phyloP scores from a whole-genome alignment of 2,888 invertebrate genomes.

The Cryptocheilus praepositus region DNA sequence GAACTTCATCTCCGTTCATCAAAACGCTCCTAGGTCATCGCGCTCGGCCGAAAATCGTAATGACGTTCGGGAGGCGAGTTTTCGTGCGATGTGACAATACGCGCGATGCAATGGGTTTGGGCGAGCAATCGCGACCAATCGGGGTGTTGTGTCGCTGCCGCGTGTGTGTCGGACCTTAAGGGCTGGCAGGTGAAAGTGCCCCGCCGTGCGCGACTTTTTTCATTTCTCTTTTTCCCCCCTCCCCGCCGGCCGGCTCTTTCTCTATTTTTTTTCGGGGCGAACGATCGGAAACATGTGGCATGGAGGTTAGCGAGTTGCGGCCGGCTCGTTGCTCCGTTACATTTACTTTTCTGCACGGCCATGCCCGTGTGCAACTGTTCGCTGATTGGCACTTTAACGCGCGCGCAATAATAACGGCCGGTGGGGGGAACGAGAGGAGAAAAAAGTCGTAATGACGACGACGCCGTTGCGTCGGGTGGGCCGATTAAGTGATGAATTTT shows the following conservation, averaged over 20 bases:
- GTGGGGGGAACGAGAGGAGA: background rate
- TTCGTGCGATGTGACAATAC: slow-evolving; percentile 23
- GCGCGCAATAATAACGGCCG: slow-evolving; percentile 25
- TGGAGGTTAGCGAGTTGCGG: slow-evolving; percentile 38
- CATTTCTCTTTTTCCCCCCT: slow-evolving; percentile 11
- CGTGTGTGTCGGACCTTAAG: slow-evolving; percentile 41
- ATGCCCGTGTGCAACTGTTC: slow-evolving; percentile 16
- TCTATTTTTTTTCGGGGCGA: slow-evolving; percentile 17
- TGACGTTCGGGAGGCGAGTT: too few relatives aligned
- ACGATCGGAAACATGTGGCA: slow-evolving; percentile 39
- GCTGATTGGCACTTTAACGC: slow-evolving; percentile 34
- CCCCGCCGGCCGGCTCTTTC: background rate
- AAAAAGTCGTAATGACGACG: too few relatives aligned
- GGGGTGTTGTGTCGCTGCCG: slow-evolving; percentile 21
- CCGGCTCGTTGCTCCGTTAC: slow-evolving; percentile 31
- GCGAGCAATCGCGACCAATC: background rate
- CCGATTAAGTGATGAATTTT: too few relatives aligned
- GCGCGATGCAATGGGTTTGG: background rate
- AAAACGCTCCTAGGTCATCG: background rate
- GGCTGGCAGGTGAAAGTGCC: slow-evolving; percentile 53
- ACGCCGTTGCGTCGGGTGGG: too few relatives aligned
- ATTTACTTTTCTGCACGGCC: slow-evolving; percentile 32
- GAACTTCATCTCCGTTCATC: too few relatives aligned
- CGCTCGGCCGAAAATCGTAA: too few relatives aligned
- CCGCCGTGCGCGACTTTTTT: slow-evolving; percentile 37